Percentiles rank a stretch among this genome's conserved stretches.
Conservation (phyloP, 2,113 vertebrate genomes). For the Alethe castanea region DNA sequence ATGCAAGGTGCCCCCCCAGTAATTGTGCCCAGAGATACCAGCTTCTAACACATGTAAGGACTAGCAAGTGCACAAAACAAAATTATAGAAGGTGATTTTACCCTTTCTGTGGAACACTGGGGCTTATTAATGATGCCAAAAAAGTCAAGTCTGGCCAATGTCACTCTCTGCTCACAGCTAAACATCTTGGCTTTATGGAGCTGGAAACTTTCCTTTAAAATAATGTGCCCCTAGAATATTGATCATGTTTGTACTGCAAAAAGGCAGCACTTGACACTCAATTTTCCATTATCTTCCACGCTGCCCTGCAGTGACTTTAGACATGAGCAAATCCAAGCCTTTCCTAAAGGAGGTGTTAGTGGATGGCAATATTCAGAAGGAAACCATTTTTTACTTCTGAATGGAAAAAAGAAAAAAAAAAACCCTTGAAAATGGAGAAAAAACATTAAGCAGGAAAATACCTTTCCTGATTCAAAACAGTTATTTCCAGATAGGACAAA, state of each 20-base stretch:
- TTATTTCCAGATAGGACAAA: neutral
- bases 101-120: neutral
- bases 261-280: neutral
- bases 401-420: neutral
- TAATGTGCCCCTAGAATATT: neutral
- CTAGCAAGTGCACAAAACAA: neutral
- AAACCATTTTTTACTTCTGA: neutral
- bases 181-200: neutral
- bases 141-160: neutral
- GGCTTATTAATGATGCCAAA: neutral
- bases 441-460: neutral
- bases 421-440: neutral
- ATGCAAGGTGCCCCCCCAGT: neutral
- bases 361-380: neutral
- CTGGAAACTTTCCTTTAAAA: neutral
- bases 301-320: neutral
- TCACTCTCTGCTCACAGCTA: neutral
- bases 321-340: neutral
- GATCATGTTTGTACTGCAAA: neutral
- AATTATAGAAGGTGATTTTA: neutral
- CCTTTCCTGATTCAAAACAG: neutral
- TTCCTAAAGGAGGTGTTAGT: neutral
- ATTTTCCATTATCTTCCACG: neutral
- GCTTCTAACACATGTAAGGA: neutral
- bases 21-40: conserved; percentile 36